Conservation (phyloP, 1,140 invertebrate genomes). For the Drosophila athabasca region DNA sequence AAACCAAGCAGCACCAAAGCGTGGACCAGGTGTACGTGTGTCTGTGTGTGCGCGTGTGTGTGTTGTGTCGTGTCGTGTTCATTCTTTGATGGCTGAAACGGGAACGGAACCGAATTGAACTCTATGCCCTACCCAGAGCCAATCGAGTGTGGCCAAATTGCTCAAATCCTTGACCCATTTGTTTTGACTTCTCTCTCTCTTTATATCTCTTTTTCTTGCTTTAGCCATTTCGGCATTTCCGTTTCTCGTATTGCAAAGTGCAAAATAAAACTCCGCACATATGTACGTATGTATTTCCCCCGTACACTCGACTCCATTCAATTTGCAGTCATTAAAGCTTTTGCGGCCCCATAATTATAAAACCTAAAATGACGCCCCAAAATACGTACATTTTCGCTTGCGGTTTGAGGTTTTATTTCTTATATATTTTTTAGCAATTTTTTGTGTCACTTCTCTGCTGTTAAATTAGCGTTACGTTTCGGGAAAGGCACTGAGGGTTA, state of each 20-base stretch:
- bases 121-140: constrained; percentile 60
- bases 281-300: constrained; percentile 10
- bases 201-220: neutral
- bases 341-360: constrained; percentile 40
- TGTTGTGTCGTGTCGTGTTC: neutral
- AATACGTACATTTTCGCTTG: constrained; percentile 50
- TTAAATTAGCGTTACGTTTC: constrained; percentile 24
- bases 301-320: constrained; percentile 6
- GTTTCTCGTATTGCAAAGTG: constrained; percentile 63
- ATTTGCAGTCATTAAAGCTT: constrained; percentile 57
- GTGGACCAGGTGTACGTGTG: constrained; percentile 53
- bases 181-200: constrained; percentile 31
- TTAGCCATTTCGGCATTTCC: constrained; percentile 60
- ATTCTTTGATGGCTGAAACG: constrained; percentile 22
- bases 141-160: constrained; percentile 73
- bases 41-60: neutral
- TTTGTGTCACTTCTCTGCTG: constrained; percentile 39
- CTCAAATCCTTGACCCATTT: constrained; percentile 75
- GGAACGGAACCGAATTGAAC: constrained; percentile 35
- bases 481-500: constrained; percentile 14
- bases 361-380: constrained; percentile 21
- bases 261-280: constrained; percentile 41
- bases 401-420: constrained; percentile 22
- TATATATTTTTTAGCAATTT: constrained; percentile 29
- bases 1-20: constrained; percentile 20